Percentiles rank a stretch among this genome's conserved stretches.
Conservation (phyloP, 2,797 vertebrate genomes). For the Fundulus diaphanus region DNA sequence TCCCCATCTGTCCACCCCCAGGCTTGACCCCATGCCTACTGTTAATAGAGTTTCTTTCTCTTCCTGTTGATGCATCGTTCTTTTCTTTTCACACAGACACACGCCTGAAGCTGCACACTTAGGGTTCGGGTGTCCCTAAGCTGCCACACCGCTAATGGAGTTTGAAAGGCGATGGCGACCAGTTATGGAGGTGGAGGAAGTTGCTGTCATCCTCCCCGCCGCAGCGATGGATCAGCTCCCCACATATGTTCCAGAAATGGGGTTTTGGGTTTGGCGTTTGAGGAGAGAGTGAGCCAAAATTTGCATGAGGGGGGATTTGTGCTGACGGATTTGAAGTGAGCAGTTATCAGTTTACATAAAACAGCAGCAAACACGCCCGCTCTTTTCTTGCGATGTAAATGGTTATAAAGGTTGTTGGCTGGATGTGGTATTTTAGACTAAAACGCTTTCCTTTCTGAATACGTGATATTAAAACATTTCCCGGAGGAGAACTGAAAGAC, state of each 20-base stretch:
- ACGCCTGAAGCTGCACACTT: slow-evolving; percentile 12
- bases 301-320: slow-evolving; percentile 23
- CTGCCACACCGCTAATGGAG: slow-evolving; percentile 46
- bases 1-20: slow-evolving; percentile 64
- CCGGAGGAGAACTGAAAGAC: not conserved
- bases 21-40: slow-evolving; percentile 46
- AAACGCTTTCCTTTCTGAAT: not conserved
- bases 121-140: slow-evolving; percentile 5
- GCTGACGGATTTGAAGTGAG: slow-evolving; percentile 19
- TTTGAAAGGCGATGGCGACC: slow-evolving; percentile 56
- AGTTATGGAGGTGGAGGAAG: slow-evolving; percentile 51
- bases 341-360: slow-evolving; percentile 17
- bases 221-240: slow-evolving; percentile 50
- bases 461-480: not conserved
- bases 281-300: slow-evolving; percentile 6
- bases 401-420: not conserved
- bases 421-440: not conserved
- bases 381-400: not conserved
- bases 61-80: slow-evolving; percentile 7
- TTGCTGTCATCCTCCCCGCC: slow-evolving; percentile 46
- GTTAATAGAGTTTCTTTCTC: slow-evolving; percentile 26
- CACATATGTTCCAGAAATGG: slow-evolving; percentile 32
- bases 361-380: slow-evolving; percentile 5
- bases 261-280: slow-evolving; percentile 1
- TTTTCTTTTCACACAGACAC: not conserved